These are phyloP conservation scores for Festucalex cinctus DNA, from an alignment of 2,113 vertebrate genomes.

Conservation along the genomic window DNA sequence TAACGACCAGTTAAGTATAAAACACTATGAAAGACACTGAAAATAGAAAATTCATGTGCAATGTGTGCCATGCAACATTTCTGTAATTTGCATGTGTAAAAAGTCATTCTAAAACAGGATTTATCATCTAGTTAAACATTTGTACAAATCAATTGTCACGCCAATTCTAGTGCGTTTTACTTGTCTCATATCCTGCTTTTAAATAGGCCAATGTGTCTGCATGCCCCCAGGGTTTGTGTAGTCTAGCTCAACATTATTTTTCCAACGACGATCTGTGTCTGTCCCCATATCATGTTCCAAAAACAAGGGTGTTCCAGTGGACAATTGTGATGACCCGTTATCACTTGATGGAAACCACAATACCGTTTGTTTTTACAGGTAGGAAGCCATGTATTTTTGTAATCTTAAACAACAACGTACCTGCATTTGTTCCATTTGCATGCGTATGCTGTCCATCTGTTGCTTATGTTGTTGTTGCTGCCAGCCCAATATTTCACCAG, in stretches of 20 bases:
- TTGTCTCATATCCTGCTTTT: background rate
- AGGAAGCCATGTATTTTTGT: background rate
- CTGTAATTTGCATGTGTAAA: too few species aligned
- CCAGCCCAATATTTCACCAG: constrained; percentile 81
- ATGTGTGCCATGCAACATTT: background rate
- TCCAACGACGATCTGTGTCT: constrained; percentile 19
- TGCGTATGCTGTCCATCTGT: constrained; percentile 81
- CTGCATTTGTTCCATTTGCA: constrained; percentile 95
- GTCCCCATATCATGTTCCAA: constrained; percentile 7
- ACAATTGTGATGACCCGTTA: background rate
- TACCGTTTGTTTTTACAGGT: constrained; percentile 5
- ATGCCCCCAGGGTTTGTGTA: constrained; percentile 15
- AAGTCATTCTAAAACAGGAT: background rate
- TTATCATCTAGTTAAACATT: background rate
- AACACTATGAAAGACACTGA: background rate
- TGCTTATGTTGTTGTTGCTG: constrained; percentile 79
- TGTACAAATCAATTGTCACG: background rate
- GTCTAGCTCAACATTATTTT: constrained; percentile 1
- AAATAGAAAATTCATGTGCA: background rate
- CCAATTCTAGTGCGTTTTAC: constrained; percentile 5
- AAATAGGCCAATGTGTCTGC: constrained; percentile 24
- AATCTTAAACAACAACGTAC: constrained; percentile 49
- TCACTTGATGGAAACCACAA: background rate
- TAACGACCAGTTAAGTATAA: background rate
- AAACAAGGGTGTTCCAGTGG: constrained; percentile 2